Percentiles rank a stretch among this genome's conserved stretches.
phyloP scores from a whole-genome alignment of 2,888 invertebrate species.

The Melolontha melolontha region DNA sequence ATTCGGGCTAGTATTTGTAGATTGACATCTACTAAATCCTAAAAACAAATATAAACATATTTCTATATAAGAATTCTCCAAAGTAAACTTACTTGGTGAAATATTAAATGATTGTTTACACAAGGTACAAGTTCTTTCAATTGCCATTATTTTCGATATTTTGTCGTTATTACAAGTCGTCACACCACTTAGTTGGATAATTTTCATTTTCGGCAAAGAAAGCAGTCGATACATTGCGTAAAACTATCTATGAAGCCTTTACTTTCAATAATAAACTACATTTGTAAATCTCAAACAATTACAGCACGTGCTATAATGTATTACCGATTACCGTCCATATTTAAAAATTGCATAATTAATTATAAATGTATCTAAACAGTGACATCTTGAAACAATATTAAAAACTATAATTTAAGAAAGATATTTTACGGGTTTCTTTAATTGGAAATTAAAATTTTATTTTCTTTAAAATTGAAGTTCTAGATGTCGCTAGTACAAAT shows the following conservation, averaged over 20 bases:
- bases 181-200: conserved; percentile 54
- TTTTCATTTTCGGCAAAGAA: conserved; percentile 53
- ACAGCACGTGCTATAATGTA: conserved; percentile 28
- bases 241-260: conserved; percentile 34
- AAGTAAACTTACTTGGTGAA: conserved; percentile 50
- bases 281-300: conserved; percentile 10
- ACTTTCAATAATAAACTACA: conserved; percentile 45
- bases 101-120: conserved; percentile 58
- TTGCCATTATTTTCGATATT: conserved; percentile 37
- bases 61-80: not conserved
- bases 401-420: no score
- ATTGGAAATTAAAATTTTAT: no score
- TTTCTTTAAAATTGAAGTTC: no score
- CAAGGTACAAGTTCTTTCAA: conserved; percentile 56
- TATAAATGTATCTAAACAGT: not conserved
- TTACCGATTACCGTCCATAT: conserved; percentile 26
- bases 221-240: conserved; percentile 57
- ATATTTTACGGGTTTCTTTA: no score
- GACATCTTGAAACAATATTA: no score
- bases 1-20: conserved; percentile 56
- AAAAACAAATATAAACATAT: conserved; percentile 24
- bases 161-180: conserved; percentile 48
- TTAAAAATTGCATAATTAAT: conserved; percentile 27
- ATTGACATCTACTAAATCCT: conserved; percentile 52
- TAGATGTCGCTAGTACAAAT: conserved; percentile 4